Conservation (phyloP, 2,113 vertebrate genomes). For the Forbesichthys papilliferus region DNA sequence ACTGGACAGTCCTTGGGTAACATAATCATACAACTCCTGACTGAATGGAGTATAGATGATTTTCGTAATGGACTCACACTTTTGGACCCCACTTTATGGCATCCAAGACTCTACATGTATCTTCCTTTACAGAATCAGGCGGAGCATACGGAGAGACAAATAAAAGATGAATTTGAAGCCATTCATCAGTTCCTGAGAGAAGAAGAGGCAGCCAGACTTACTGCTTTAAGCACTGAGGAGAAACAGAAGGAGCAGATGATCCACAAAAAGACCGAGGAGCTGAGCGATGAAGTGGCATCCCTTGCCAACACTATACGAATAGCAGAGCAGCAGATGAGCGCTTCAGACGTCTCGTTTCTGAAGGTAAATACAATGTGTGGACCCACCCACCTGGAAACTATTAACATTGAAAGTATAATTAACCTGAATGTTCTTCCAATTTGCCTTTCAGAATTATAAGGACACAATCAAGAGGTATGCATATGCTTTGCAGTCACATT, state of each 20-base stretch:
- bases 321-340: slow-evolving; percentile 73
- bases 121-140: slow-evolving; percentile 67
- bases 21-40: no score
- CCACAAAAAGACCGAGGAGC: slow-evolving; percentile 64
- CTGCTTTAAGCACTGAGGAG: slow-evolving; percentile 66
- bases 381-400: neutral
- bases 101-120: slow-evolving; percentile 3
- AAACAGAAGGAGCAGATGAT: slow-evolving; percentile 65
- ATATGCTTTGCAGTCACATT: neutral
- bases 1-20: no score
- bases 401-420: neutral
- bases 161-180: slow-evolving; percentile 73
- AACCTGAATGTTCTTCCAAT: neutral
- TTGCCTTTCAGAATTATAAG: slow-evolving; percentile 75
- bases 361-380: slow-evolving; percentile 53
- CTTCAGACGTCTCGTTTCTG: slow-evolving; percentile 70
- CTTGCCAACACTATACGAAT: slow-evolving; percentile 70
- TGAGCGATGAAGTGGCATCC: slow-evolving; percentile 60
- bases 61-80: no score
- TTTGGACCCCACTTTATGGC: no score
- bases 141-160: slow-evolving; percentile 72
- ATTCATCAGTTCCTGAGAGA: slow-evolving; percentile 74
- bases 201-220: slow-evolving; percentile 70
- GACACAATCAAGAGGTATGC: slow-evolving; percentile 75
- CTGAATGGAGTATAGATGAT: no score